These are phyloP conservation scores for Drosophila pseudotakahashii DNA, from an alignment of 2,888 invertebrate species.

Conservation along the genomic window DNA sequence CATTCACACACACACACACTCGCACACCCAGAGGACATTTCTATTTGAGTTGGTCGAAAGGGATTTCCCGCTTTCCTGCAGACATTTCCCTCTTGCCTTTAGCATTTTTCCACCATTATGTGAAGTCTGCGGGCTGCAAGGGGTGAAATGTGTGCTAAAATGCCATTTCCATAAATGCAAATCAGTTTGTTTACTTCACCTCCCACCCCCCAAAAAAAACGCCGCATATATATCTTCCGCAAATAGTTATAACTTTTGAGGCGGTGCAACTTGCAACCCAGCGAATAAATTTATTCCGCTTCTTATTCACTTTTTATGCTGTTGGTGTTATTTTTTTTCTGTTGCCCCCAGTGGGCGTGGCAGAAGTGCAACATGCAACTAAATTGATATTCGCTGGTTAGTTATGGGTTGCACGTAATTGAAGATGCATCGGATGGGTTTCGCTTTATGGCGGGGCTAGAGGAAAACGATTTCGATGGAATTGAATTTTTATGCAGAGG, in stretches of 20 bases:
- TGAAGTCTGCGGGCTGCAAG: constrained; percentile 34
- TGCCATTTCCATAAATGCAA: constrained; percentile 81
- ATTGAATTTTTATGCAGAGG: constrained; percentile 16
- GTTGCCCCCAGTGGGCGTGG: constrained; percentile 23
- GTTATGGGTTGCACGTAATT: constrained; percentile 38
- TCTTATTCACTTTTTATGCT: constrained; percentile 22
- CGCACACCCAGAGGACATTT: constrained; percentile 49
- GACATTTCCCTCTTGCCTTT: constrained; percentile 58
- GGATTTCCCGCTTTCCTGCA: constrained; percentile 48
- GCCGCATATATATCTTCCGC: constrained; percentile 52
- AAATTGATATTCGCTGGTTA: constrained; percentile 44
- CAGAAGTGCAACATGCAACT: constrained; percentile 45
- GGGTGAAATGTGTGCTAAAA: constrained; percentile 61
- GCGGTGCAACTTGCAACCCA: constrained; percentile 37
- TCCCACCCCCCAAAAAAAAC: background rate
- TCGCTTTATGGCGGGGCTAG: background rate
- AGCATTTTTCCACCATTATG: constrained; percentile 73
- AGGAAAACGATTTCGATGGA: constrained; percentile 1
- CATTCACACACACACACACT: constrained; percentile 43
- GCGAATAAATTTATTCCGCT: constrained; percentile 36
- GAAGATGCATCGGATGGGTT: constrained; percentile 25
- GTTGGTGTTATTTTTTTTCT: background rate
- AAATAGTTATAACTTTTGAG: constrained; percentile 63
- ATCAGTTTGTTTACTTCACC: constrained; percentile 72
- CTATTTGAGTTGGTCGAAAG: constrained; percentile 63